phyloP scores from a whole-genome alignment of 2,797 vertebrate genomes.

The Columba guinea region DNA sequence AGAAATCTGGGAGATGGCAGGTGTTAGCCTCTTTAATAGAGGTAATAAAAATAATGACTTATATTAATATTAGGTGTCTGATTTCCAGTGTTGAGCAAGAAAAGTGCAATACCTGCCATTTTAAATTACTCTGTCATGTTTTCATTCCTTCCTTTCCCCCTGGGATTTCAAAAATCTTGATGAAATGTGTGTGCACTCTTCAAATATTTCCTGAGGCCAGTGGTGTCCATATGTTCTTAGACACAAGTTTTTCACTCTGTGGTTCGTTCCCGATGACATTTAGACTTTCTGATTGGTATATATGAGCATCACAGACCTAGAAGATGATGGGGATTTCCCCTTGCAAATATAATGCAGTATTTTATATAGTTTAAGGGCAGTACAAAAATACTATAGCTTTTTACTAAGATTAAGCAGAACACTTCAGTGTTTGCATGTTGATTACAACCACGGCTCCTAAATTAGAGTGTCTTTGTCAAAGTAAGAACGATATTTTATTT shows the following conservation, averaged over 20 bases:
- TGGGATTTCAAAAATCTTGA: slow-evolving; percentile 77
- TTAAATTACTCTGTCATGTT: slow-evolving; percentile 79
- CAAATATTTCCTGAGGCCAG: slow-evolving; percentile 83
- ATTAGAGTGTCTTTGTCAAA: slow-evolving; percentile 24
- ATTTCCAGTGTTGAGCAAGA: slow-evolving; percentile 70
- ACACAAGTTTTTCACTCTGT: slow-evolving; percentile 70
- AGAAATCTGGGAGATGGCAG: slow-evolving; percentile 59
- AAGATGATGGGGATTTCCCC: neutral
- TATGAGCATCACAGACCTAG: neutral
- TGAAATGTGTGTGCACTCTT: slow-evolving; percentile 76
- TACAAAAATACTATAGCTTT: neutral
- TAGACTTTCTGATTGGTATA: slow-evolving; percentile 67
- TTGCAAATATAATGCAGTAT: neutral
- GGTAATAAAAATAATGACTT: slow-evolving; percentile 72
- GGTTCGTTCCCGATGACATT: slow-evolving; percentile 70
- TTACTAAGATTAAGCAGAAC: neutral
- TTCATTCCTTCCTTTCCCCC: slow-evolving; percentile 68
- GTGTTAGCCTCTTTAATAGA: slow-evolving; percentile 57
- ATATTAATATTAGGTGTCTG: slow-evolving; percentile 68
- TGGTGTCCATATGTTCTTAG: slow-evolving; percentile 77
- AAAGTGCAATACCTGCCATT: slow-evolving; percentile 76
- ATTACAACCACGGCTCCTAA: neutral
- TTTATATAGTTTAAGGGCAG: neutral
- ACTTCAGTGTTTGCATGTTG: neutral
- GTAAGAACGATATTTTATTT: slow-evolving; percentile 42